A percentile compares a stretch with the other conserved stretches of the same genome.
Evolutionary conservation across 1,140 invertebrate genomes (phyloP).

Genomic region (Drosophila carrolli): DNA sequence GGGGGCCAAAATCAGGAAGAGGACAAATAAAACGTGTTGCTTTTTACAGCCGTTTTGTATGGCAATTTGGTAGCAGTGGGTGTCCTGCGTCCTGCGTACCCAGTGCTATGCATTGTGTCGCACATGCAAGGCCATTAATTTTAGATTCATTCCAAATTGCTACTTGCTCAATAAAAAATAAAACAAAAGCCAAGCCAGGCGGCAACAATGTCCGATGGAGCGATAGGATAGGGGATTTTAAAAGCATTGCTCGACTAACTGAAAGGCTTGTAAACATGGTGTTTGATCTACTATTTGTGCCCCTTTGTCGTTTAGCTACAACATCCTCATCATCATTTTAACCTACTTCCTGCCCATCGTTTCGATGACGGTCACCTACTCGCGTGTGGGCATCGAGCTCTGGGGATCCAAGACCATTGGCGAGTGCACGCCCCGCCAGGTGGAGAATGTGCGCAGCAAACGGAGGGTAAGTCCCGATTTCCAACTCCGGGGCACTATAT

Average conservation of each 20-base stretch:
- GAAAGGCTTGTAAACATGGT: constrained; percentile 46
- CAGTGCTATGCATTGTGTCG: constrained; percentile 38
- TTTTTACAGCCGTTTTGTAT: constrained; percentile 67
- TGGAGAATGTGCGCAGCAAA: constrained; percentile 96
- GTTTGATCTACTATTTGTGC: constrained; percentile 20
- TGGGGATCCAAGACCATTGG: constrained; percentile 98
- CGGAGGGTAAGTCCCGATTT: constrained; percentile 89
- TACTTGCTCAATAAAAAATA: constrained; percentile 56
- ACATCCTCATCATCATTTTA: constrained; percentile 93
- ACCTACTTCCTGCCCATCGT: constrained; percentile 97
- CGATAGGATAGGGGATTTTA: constrained; percentile 31
- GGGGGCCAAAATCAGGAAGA: constrained; percentile 18
- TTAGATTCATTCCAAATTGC: constrained; percentile 57
- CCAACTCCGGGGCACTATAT: not conserved
- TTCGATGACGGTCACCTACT: constrained; percentile 96
- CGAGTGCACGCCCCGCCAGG: constrained; percentile 94
- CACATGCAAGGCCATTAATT: constrained; percentile 75
- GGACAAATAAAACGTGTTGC: constrained; percentile 44
- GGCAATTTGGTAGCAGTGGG: constrained; percentile 50
- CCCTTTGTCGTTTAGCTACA: constrained; percentile 88
- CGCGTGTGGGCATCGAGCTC: constrained; percentile 94
- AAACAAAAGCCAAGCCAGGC: constrained; percentile 18
- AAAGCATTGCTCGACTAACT: constrained; percentile 44
- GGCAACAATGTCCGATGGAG: constrained; percentile 43
- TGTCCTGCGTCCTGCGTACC: constrained; percentile 15